These are phyloP conservation scores for Sturnus vulgaris DNA, from an alignment of 2,113 vertebrate species.

Conservation along the genomic window DNA sequence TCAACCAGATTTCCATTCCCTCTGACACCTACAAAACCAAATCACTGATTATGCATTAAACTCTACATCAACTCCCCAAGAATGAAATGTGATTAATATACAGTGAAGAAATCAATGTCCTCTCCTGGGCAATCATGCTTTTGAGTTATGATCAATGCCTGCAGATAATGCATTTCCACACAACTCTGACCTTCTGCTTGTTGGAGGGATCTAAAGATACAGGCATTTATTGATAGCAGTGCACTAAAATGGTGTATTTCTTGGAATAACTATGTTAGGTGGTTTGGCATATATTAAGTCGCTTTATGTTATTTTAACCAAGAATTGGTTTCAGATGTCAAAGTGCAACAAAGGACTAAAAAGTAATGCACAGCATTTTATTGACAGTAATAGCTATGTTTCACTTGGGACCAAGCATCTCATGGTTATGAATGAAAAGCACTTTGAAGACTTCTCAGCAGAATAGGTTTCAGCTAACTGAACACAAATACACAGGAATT, in stretches of 20 bases:
- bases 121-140: slow-evolving; percentile 25
- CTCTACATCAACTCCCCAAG: neutral
- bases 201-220: neutral
- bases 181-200: slow-evolving; percentile 26
- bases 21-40: neutral
- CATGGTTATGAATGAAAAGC: neutral
- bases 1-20: neutral
- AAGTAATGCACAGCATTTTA: neutral
- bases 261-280: neutral
- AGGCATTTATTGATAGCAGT: neutral
- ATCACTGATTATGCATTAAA: neutral
- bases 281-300: neutral
- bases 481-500: neutral
- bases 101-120: slow-evolving; percentile 39
- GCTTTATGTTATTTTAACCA: neutral
- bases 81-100: slow-evolving; percentile 31
- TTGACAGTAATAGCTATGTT: neutral
- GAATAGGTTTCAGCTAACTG: neutral
- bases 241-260: neutral
- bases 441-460: neutral
- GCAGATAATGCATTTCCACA: slow-evolving; percentile 24
- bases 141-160: slow-evolving; percentile 30
- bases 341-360: neutral
- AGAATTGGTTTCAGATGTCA: neutral
- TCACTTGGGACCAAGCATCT: neutral